A percentile compares a stretch with the other conserved stretches of the same genome.
These are phyloP conservation scores for Eubucco bourcierii DNA, from an alignment of 2,113 vertebrate species.

Conservation along the genomic window DNA sequence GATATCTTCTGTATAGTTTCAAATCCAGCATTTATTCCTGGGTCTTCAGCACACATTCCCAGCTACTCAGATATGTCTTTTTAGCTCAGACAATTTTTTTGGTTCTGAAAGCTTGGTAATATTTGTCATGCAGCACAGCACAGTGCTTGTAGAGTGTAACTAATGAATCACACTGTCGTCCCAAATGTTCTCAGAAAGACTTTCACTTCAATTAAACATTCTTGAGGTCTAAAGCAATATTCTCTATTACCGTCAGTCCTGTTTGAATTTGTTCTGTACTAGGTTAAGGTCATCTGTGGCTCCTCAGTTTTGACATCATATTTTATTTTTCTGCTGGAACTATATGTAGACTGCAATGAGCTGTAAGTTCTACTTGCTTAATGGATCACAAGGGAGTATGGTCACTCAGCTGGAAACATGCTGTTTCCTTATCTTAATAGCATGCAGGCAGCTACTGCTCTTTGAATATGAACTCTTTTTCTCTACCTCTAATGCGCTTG, in stretches of 20 bases:
- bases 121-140: not conserved
- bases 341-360: not conserved
- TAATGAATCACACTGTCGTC: not conserved
- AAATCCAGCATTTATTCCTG: not conserved
- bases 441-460: not conserved
- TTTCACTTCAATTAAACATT: not conserved
- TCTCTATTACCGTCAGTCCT: not conserved
- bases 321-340: not conserved
- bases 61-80: not conserved
- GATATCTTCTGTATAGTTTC: not conserved
- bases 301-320: not conserved
- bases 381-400: not conserved
- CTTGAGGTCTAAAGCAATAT: not conserved
- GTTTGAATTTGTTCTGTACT: not conserved
- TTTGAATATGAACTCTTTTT: not conserved
- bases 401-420: not conserved
- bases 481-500: not conserved
- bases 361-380: not conserved
- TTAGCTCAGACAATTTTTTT: not conserved
- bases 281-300: not conserved
- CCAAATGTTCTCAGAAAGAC: not conserved
- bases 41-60: not conserved
- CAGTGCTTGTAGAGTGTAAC: not conserved
- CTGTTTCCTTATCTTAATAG: constrained; percentile 13
- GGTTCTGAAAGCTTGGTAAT: not conserved